A percentile compares a stretch with the other conserved stretches of the same genome.
phyloP scores from a whole-genome alignment of 2,888 invertebrate species.

The Eilema sororculum region DNA sequence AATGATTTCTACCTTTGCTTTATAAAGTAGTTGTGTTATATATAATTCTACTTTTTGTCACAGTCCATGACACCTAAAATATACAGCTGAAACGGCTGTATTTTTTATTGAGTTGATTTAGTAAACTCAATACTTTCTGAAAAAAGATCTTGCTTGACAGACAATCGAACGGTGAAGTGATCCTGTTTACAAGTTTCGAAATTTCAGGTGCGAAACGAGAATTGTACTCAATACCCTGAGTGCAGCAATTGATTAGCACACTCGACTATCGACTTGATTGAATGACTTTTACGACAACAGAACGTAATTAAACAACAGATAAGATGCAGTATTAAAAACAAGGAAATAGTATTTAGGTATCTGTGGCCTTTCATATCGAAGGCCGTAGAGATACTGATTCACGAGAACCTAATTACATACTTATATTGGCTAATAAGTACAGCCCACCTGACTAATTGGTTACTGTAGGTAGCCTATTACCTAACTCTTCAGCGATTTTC shows the following conservation, averaged over 20 bases:
- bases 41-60: too few relatives aligned
- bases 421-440: background rate
- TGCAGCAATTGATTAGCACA: background rate
- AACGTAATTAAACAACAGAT: background rate
- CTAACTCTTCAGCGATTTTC: background rate
- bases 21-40: too few relatives aligned
- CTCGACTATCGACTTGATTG: background rate
- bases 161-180: too few relatives aligned
- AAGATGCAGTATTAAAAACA: background rate
- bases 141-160: too few relatives aligned
- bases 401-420: too few relatives aligned
- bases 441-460: background rate
- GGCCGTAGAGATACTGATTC: background rate
- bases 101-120: too few relatives aligned
- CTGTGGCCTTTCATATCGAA: slow-evolving; percentile 1
- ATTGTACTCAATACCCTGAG: background rate
- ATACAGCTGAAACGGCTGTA: too few relatives aligned
- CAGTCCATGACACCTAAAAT: too few relatives aligned
- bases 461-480: background rate
- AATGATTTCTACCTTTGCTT: too few relatives aligned
- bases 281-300: background rate
- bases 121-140: too few relatives aligned
- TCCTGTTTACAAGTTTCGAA: too few relatives aligned
- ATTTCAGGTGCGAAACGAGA: background rate
- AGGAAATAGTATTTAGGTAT: slow-evolving; percentile 1